A percentile compares a stretch with the other conserved stretches of the same genome.
Evolutionary conservation across 2,888 invertebrate genomes (phyloP).

Genomic region (Drosophila siamana): DNA sequence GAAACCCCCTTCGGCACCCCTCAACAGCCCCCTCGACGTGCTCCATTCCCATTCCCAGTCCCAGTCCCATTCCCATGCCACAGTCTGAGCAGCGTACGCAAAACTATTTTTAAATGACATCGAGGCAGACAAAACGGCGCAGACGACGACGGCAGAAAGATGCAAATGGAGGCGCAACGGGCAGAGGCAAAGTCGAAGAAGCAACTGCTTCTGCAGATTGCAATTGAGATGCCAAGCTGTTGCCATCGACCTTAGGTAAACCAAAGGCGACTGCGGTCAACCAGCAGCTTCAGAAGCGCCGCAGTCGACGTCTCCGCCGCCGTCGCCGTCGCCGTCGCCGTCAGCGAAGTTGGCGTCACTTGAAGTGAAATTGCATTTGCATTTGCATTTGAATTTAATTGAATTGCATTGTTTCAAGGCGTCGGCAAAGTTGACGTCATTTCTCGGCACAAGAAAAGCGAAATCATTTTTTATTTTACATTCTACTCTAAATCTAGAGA

Average conservation of each 20-base stretch:
- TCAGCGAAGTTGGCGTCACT: not conserved
- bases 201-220: no score
- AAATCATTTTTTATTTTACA: conserved; percentile 19
- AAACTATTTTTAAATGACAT: conserved; percentile 75
- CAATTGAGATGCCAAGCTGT: conserved; percentile 3
- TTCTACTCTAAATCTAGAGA: no score
- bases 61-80: not conserved
- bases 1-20: conserved; percentile 61
- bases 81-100: conserved; percentile 19
- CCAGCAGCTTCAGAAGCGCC: not conserved
- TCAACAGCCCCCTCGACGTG: not conserved
- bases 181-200: not conserved
- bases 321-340: not conserved
- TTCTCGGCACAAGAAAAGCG: conserved; percentile 30
- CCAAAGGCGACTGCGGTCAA: conserved; percentile 21
- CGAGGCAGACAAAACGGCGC: conserved; percentile 71
- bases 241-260: conserved; percentile 14
- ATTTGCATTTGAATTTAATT: conserved; percentile 64
- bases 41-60: no score
- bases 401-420: conserved; percentile 69
- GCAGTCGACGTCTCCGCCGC: not conserved
- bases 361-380: conserved; percentile 66
- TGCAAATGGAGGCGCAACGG: conserved; percentile 8
- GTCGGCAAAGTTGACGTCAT: conserved; percentile 29
- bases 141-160: conserved; percentile 20